phyloP scores from a whole-genome alignment of 2,797 vertebrate genomes.

The Triplophysa yarkandensis region DNA sequence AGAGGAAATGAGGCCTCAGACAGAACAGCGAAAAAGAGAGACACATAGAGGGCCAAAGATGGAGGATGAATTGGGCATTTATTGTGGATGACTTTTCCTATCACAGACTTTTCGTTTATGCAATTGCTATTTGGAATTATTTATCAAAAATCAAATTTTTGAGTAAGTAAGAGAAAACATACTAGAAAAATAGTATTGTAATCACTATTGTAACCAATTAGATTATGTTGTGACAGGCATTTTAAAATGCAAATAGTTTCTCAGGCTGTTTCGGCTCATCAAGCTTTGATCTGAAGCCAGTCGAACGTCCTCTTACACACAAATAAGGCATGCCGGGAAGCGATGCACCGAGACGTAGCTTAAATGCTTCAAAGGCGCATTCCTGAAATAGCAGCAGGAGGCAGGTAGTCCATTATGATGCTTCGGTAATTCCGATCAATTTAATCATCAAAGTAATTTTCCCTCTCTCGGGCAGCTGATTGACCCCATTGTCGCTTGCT shows the following conservation, averaged over 20 bases:
- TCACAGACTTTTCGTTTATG: too few species aligned
- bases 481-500: constrained; percentile 49
- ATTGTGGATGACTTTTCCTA: constrained; percentile 65
- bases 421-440: constrained; percentile 46
- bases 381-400: constrained; percentile 17
- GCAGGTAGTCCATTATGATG: constrained; percentile 35
- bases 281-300: neutral
- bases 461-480: constrained; percentile 42
- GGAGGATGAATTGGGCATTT: constrained; percentile 69
- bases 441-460: constrained; percentile 47
- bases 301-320: constrained; percentile 13
- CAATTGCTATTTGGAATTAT: too few species aligned
- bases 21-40: constrained; percentile 21
- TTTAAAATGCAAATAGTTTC: constrained; percentile 46
- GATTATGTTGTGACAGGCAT: constrained; percentile 45
- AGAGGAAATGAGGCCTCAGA: constrained; percentile 69
- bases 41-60: constrained; percentile 7
- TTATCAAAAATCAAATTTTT: too few species aligned
- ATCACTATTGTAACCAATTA: neutral
- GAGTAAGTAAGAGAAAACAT: too few species aligned
- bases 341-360: neutral
- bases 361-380: constrained; percentile 8
- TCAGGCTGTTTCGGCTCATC: neutral
- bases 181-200: constrained; percentile 5
- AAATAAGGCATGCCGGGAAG: constrained; percentile 29